phyloP scores from a whole-genome alignment of 2,797 vertebrate genomes.

The Dipus sagitta region DNA sequence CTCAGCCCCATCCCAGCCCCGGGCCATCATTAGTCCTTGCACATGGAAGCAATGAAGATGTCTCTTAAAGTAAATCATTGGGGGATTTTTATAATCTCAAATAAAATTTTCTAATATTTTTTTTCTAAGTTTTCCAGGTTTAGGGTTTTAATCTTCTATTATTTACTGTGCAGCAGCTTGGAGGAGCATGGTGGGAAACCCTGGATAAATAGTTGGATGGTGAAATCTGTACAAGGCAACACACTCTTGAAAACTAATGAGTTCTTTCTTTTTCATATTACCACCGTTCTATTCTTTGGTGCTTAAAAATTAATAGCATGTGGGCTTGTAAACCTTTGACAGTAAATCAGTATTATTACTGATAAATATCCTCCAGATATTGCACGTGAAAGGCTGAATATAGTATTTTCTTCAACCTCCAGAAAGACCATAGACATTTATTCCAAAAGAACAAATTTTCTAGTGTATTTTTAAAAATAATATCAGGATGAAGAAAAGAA shows the following conservation, averaged over 20 bases:
- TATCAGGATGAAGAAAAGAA: constrained; percentile 73
- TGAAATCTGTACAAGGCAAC: constrained; percentile 3
- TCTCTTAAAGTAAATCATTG: constrained; percentile 90
- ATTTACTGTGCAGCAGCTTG: constrained; percentile 89
- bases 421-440: constrained; percentile 59
- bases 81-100: constrained; percentile 90
- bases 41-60: constrained; percentile 91
- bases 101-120: constrained; percentile 92
- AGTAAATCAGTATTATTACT: constrained; percentile 68
- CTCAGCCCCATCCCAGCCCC: constrained; percentile 75
- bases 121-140: constrained; percentile 91
- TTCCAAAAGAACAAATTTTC: constrained; percentile 77
- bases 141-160: constrained; percentile 92
- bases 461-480: constrained; percentile 52
- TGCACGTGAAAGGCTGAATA: constrained; percentile 50
- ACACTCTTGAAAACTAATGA: constrained; percentile 74
- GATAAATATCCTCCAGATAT: constrained; percentile 81
- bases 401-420: constrained; percentile 80
- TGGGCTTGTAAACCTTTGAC: constrained; percentile 62
- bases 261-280: constrained; percentile 74
- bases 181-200: constrained; percentile 84
- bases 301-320: constrained; percentile 61
- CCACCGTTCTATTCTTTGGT: constrained; percentile 10
- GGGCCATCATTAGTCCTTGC: constrained; percentile 86
- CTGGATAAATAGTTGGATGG: constrained; percentile 72